phyloP scores from a whole-genome alignment of 2,113 vertebrate genomes.

The Rhinoptilus africanus region DNA sequence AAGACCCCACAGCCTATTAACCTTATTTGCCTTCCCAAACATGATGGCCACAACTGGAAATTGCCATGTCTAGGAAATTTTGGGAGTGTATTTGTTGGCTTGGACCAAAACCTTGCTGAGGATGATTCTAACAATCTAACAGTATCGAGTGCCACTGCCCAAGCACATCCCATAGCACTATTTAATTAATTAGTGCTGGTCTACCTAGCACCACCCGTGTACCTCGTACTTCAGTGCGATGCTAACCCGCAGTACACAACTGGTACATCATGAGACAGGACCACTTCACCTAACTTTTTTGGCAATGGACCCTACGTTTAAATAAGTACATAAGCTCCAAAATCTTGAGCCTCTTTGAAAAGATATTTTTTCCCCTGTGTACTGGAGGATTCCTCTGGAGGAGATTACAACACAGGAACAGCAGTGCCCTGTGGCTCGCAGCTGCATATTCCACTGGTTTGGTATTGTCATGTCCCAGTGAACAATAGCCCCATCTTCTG shows the following conservation, averaged over 20 bases:
- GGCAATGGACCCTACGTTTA: not conserved
- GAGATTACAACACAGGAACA: not conserved
- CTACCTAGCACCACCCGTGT: rapidly evolving
- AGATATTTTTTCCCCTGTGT: not conserved
- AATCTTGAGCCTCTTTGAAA: not conserved
- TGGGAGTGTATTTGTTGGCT: not conserved
- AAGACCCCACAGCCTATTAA: not conserved
- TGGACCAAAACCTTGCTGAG: not conserved
- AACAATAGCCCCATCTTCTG: not conserved
- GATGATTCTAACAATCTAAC: not conserved
- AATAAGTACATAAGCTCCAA: not conserved
- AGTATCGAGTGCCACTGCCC: rapidly evolving
- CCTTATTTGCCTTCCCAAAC: not conserved
- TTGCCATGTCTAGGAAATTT: not conserved
- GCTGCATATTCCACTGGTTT: not conserved
- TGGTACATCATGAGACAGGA: not conserved
- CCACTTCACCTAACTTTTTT: not conserved
- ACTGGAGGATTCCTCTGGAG: not conserved
- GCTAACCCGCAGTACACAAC: not conserved
- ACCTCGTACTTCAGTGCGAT: not conserved
- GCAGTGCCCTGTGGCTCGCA: not conserved
- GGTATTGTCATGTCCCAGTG: not conserved
- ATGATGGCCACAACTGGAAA: not conserved
- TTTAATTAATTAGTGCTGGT: not conserved
- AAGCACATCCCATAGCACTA: not conserved